Conservation (phyloP, 2,797 vertebrate genomes). For the Avahi laniger region DNA sequence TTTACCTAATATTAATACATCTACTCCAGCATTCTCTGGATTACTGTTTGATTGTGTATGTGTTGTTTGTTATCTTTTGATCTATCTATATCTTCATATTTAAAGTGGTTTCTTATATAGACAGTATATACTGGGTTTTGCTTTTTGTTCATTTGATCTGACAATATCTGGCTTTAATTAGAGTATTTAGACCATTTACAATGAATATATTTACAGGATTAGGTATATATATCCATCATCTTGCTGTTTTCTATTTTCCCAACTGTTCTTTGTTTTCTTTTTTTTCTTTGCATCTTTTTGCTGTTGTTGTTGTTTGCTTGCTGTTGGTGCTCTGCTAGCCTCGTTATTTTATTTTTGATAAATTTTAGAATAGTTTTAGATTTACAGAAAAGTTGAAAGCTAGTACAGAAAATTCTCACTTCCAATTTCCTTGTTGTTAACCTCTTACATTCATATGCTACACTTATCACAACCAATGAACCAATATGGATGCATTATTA, state of each 20-base stretch:
- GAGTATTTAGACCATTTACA: background rate
- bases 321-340: background rate
- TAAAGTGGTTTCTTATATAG: background rate
- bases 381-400: background rate
- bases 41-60: background rate
- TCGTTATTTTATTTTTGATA: background rate
- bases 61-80: background rate
- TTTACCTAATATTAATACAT: background rate
- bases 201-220: background rate
- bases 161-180: background rate
- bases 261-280: background rate
- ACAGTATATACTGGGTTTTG: background rate
- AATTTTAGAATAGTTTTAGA: background rate
- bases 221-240: background rate
- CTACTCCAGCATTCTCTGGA: background rate
- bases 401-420: background rate
- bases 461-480: too few species aligned
- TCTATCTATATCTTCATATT: background rate
- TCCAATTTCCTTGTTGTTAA: background rate
- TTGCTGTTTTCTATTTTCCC: background rate
- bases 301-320: background rate
- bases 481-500: too few species aligned
- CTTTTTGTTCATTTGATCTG: background rate
- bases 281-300: background rate
- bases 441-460: background rate